Percentiles rank a stretch among this genome's conserved stretches.
These are phyloP conservation scores for Perca flavescens DNA, from an alignment of 2,113 vertebrate species.

Conservation along the genomic window DNA sequence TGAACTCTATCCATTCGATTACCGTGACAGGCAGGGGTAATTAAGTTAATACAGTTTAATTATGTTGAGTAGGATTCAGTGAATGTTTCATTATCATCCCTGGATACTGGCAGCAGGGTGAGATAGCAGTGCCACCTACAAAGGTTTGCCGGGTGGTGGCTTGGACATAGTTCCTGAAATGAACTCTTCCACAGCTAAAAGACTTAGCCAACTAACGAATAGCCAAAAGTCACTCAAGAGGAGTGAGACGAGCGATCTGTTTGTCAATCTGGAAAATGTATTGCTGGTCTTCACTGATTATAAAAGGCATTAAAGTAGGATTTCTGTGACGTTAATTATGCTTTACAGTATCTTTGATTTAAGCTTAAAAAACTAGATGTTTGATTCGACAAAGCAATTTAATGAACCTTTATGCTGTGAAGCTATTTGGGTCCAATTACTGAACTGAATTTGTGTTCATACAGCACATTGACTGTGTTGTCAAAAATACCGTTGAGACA, in stretches of 20 bases:
- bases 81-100: constrained; percentile 71
- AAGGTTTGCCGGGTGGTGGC: neutral
- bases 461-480: constrained; percentile 24
- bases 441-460: constrained; percentile 32
- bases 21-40: constrained; percentile 69
- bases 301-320: neutral
- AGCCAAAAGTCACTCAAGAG: constrained; percentile 34
- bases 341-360: constrained; percentile 4
- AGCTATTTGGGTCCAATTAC: constrained; percentile 40
- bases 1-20: constrained; percentile 74
- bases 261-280: constrained; percentile 32
- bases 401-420: constrained; percentile 33
- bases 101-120: constrained; percentile 24
- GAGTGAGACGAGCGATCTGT: neutral
- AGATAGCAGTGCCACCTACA: constrained; percentile 19
- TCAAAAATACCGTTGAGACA: neutral
- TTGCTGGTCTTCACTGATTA: neutral
- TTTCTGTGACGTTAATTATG: neutral
- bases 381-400: constrained; percentile 51
- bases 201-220: neutral
- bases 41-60: constrained; percentile 82
- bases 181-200: neutral
- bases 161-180: neutral
- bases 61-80: constrained; percentile 73
- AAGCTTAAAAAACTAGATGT: neutral